Base-by-base conservation (phyloP, 2,113 vertebrate species). In the Gorsachius goisagi region DNA sequence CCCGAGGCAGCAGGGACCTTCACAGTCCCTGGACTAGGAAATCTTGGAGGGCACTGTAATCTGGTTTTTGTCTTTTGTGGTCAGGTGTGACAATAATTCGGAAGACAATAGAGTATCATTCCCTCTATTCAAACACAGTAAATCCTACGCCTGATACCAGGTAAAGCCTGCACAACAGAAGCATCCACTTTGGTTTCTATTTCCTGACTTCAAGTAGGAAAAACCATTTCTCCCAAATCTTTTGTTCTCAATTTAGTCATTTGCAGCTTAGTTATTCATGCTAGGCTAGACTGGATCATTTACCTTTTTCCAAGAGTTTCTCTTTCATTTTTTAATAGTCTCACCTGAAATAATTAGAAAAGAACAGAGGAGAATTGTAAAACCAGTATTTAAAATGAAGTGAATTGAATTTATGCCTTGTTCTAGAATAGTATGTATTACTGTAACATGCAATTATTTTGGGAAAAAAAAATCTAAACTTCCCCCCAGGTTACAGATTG, bases 321-420 rank as follows among this genome's bases (percentile, higher is more conserved):
- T 85, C 27, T 86, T 76, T 74, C 45, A 53, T 66, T 39, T 85
- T 86, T 45, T 39, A 85, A 71, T 49, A 87, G 67, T 83, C 67
- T 90, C 66, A 87, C 59, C 73, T 95, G 93, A 95, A 93, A 95
- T 97, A 93, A 97, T 95, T 81, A 94, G 74, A 90, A 97, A 95
- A 90, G n/a, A 83, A 55, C 78, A 89, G 39, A 55, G 50, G 62
- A 93, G 62, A 80, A 84, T 18, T 87, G 24, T 73, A 87, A 97
- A 96, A 95, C 66, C 93, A 81, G 71, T 94, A 80, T 77, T 95
- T 95, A 96, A 96, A 89, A 91, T 50, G 33, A 90, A 96, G 26
- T 68, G 69, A 90, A 87, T 49, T 62, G 66, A 88, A 94, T 92
- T 60, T 90, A 86, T 89, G 56, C n/a, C 83, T 85, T 85, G 63